Evolutionary conservation across 2,113 vertebrate species (phyloP), one percentile per base, ranked within the genome.

Genomic region (Arvicanthis niloticus): DNA sequence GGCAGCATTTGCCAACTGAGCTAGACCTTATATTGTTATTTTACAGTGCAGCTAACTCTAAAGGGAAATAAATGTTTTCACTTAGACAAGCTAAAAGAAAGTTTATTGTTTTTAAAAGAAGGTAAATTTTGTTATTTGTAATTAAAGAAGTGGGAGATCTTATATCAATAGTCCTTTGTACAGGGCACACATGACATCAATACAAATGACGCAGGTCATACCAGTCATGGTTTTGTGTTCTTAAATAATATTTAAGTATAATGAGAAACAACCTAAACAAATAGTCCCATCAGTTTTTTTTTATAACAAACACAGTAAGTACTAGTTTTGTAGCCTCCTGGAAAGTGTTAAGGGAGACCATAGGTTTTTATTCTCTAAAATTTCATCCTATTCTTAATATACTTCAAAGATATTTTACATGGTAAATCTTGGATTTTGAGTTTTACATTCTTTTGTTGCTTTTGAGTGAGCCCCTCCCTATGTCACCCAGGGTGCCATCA

Each of bases 371-470:
- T 65, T 93, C 21, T 96, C 15, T 70, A 92, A 88, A 77, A 51
- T 19, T 8, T 67, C 65, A 6, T 72, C 17, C 88, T 77, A 88
- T 62, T 22, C 40, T 68, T 45, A 34, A n/a, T 34, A 0, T 87
- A 37, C 73, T 92, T 91, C 91, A 53, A 92, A 88, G 91, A 42
- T 88, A 58, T 73, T 88, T 92, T 42, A 40, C 60, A 29, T 82
- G 19, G 34, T 82, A 89, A 95, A 96, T 58, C 31, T 78, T 53
- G 31, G 67, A 73, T 95, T 56, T 95, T 95, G 60, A 84, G 21
- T 93, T 70, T 94, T 81, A 78, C 9, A 24, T 90, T 90, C 5
- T 80, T 67, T 58, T 48, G 21, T 53, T 73, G 29, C 22, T 87
- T 45, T 81, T 73, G 67, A 94, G 15, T 37, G 13, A n/a, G 34